Evolutionary conservation across 2,888 invertebrate species (phyloP), one percentile per base, ranked within the genome.

Genomic region (Archips crataeganus): DNA sequence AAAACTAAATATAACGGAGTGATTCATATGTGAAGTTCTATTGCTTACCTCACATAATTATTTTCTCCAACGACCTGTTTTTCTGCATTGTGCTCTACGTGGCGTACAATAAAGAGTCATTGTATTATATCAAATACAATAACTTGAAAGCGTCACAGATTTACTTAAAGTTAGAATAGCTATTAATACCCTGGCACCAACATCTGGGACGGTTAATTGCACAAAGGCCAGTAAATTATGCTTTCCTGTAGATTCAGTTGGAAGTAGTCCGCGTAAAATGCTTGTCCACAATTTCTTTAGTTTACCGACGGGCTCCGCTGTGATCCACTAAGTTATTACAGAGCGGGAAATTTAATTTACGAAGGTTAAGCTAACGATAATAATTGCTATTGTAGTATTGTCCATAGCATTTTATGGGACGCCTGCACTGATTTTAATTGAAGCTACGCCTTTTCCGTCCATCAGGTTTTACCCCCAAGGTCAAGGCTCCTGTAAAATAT

Each of bases 351-450:
- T 5, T 49, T 49, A 10, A 8, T 54, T 54, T 54, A 54, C 15
- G 23, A n/a, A 54, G 9, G 23, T 23, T 8, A 54, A 54, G 23
- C 54, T 23, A 54, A 54, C 54, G 9, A 54, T 15, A 54, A 54
- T 54, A 54, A 54, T 54, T 54, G 54, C 15, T 54, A 9, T 54
- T 23, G 8, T 23, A 23, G 15, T 23, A 54, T 54, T 54, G 49
- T 9, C 23, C 15, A 2, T 45, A n/a, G 15, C 54, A 54, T 23
- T 54, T 9, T 54, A 23, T 23, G 15, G 54, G 9, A 23, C 54
- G 54, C 54, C 23, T 54, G 54, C 49, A 49, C 49, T 49, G 49
- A 49, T 49, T 49, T 47, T n/a, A 49, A 49, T 54, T 54, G 9
- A 54, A 45, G 54, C 0, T 54, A 23, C 15, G 9, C 0, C 9